phyloP scores from a whole-genome alignment of 2,888 invertebrate genomes.

The Aethes cnicana region DNA sequence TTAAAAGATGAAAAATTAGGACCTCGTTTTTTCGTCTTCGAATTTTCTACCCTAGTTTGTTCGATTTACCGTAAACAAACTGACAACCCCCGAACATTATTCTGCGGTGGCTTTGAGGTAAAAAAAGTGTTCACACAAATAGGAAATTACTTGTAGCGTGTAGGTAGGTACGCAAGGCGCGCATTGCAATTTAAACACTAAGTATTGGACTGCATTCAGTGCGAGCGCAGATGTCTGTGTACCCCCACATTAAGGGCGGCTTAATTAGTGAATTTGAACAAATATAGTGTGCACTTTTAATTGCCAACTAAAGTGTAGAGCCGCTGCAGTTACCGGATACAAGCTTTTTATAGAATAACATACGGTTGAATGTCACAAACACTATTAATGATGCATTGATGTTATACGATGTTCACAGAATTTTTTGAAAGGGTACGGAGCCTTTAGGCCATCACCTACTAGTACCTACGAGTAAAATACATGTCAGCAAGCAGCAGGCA shows the following conservation, averaged over 20 bases:
- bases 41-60: not conserved
- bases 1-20: not conserved
- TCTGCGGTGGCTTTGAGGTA: slow-evolving; percentile 37
- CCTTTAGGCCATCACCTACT: no score
- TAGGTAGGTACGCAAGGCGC: slow-evolving; percentile 44
- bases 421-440: no score
- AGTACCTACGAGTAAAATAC: no score
- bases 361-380: not conserved
- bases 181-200: slow-evolving; percentile 66
- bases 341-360: slow-evolving; percentile 12
- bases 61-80: not conserved
- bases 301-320: slow-evolving; percentile 54
- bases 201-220: slow-evolving; percentile 55
- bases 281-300: slow-evolving; percentile 77
- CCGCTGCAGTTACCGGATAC: slow-evolving; percentile 35
- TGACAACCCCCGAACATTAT: slow-evolving; percentile 2
- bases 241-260: slow-evolving; percentile 74
- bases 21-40: not conserved
- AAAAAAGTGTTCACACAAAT: slow-evolving; percentile 57
- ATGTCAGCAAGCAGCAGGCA: no score
- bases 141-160: slow-evolving; percentile 61
- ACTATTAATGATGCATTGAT: not conserved
- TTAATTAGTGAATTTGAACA: slow-evolving; percentile 79
- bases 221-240: slow-evolving; percentile 70
- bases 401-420: no score